These are phyloP conservation scores for Anagyrus pseudococci DNA, from an alignment of 2,888 invertebrate species.

Conservation along the genomic window DNA sequence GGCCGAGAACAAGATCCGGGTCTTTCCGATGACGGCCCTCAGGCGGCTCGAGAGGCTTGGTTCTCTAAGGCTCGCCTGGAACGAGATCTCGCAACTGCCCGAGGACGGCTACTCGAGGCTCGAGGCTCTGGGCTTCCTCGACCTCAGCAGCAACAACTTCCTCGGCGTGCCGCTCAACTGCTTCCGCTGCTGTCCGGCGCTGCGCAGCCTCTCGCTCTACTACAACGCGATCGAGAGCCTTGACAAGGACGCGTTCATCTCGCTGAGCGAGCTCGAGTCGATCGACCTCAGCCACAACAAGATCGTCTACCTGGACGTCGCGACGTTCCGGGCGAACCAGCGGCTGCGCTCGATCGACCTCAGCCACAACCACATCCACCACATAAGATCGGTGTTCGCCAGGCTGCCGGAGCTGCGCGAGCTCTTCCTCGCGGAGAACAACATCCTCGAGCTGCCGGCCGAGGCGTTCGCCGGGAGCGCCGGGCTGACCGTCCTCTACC, in stretches of 20 bases:
- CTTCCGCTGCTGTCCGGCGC: slow-evolving; percentile 80
- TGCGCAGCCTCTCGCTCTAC: slow-evolving; percentile 82
- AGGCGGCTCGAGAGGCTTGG: slow-evolving; percentile 76
- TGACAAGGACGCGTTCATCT: slow-evolving; percentile 78
- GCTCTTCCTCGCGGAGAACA: slow-evolving; percentile 86
- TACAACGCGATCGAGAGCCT: slow-evolving; percentile 83
- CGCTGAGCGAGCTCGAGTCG: slow-evolving; percentile 77
- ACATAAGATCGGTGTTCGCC: slow-evolving; percentile 82
- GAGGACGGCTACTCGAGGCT: slow-evolving; percentile 76
- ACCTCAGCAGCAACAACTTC: slow-evolving; percentile 87
- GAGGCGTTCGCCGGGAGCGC: slow-evolving; percentile 82
- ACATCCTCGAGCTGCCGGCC: slow-evolving; percentile 81
- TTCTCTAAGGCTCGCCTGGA: slow-evolving; percentile 70
- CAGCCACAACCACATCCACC: slow-evolving; percentile 88
- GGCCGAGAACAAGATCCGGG: slow-evolving; percentile 83
- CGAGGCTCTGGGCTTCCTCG: slow-evolving; percentile 76
- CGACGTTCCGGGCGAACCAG: slow-evolving; percentile 78
- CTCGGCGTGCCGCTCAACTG: slow-evolving; percentile 77
- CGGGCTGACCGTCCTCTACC: slow-evolving; percentile 79
- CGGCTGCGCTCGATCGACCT: slow-evolving; percentile 83
- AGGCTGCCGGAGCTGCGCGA: slow-evolving; percentile 81
- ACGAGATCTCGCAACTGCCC: slow-evolving; percentile 70
- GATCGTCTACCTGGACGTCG: slow-evolving; percentile 76
- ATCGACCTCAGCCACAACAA: slow-evolving; percentile 89
- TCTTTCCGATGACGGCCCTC: slow-evolving; percentile 83